phyloP scores from a whole-genome alignment of 2,113 vertebrate species.

The Pomatorhinus ruficollis region DNA sequence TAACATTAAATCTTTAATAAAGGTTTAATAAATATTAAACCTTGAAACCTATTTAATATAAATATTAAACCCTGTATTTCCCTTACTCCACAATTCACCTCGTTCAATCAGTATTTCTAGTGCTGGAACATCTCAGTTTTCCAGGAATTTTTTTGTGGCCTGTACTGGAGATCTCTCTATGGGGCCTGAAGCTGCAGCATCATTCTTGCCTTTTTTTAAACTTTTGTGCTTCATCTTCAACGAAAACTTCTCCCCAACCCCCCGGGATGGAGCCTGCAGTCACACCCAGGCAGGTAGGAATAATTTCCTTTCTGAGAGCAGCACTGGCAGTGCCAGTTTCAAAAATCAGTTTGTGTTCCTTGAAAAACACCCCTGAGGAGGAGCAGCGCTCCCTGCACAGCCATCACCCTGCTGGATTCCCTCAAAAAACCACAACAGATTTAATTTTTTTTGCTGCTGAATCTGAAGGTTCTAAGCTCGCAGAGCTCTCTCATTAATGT shows the following conservation, averaged over 20 bases:
- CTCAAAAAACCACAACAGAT: neutral
- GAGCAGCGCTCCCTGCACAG: neutral
- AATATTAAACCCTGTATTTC: neutral
- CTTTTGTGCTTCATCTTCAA: neutral
- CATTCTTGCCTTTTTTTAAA: neutral
- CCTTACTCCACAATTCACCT: neutral
- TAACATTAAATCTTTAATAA: no score
- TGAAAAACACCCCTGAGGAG: neutral
- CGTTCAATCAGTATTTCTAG: neutral
- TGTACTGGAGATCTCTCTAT: neutral
- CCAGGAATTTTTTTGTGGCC: neutral
- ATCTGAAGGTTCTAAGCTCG: neutral
- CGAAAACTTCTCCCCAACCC: neutral
- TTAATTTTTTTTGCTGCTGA: neutral
- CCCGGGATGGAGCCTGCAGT: neutral
- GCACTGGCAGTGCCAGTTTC: neutral
- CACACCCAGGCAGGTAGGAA: neutral
- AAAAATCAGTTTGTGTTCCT: neutral
- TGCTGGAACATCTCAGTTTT: neutral
- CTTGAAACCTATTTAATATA: no score
- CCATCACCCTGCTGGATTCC: neutral
- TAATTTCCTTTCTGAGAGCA: neutral
- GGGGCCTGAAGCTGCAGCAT: neutral
- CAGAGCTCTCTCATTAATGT: neutral
- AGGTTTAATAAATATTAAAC: neutral